Evolutionary conservation across 1,140 invertebrate genomes (phyloP).

Genomic region (Heliconius hewitsoni): DNA sequence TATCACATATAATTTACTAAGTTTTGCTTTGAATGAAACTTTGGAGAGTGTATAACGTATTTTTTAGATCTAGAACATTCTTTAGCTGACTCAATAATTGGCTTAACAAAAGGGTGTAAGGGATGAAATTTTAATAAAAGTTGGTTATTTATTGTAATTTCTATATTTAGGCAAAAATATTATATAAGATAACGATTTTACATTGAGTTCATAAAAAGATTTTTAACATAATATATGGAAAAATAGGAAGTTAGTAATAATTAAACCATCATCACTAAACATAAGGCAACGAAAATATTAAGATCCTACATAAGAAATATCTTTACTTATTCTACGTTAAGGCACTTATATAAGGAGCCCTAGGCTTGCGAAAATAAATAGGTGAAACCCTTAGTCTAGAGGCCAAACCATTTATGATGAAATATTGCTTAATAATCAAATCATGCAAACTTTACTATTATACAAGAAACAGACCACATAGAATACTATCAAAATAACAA

Average conservation of each 20-base stretch:
- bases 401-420: conserved; percentile 68
- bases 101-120: conserved; percentile 40
- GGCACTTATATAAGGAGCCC: conserved; percentile 23
- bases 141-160: conserved; percentile 34
- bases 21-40: not conserved
- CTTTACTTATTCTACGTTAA: not conserved
- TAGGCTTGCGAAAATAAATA: conserved; percentile 23
- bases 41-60: conserved; percentile 41
- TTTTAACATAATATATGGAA: conserved; percentile 17
- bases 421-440: conserved; percentile 57
- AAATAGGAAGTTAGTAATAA: conserved; percentile 22
- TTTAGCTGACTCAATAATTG: conserved; percentile 36
- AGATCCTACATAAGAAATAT: not conserved
- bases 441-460: conserved; percentile 65
- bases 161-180: conserved; percentile 14
- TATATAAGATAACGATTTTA: conserved; percentile 28
- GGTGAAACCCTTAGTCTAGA: conserved; percentile 45
- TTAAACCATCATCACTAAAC: not conserved
- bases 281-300: not conserved
- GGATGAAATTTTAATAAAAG: conserved; percentile 59
- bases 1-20: not conserved
- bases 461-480: conserved; percentile 52
- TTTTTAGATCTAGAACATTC: conserved; percentile 66
- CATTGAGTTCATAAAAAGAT: conserved; percentile 12
- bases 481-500: conserved; percentile 62